Percentiles rank a stretch among this genome's conserved stretches.
These are phyloP conservation scores for Actias luna DNA, from an alignment of 2,888 invertebrate genomes.

Conservation along the genomic window DNA sequence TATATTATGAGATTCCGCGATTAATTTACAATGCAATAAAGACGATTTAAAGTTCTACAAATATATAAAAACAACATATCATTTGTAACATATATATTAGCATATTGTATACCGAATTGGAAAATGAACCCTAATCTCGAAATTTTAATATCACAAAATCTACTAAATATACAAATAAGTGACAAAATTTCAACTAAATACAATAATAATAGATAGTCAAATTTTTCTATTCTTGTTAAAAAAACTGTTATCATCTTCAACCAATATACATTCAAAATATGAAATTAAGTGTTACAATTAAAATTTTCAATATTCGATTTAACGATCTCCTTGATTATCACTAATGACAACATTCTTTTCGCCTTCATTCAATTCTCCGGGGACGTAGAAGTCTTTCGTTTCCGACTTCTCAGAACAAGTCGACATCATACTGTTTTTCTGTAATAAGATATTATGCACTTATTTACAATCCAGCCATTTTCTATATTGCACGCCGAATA, in stretches of 20 bases:
- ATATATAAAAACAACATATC: too few relatives aligned
- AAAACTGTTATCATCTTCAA: neutral
- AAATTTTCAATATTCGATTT: neutral
- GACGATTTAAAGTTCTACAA: too few relatives aligned
- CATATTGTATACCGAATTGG: too few relatives aligned
- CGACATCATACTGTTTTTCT: conserved; percentile 34
- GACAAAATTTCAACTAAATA: too few relatives aligned
- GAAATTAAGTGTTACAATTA: neutral
- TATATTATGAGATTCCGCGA: neutral
- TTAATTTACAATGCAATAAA: neutral
- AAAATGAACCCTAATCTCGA: too few relatives aligned
- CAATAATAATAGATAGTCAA: too few relatives aligned
- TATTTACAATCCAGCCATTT: neutral
- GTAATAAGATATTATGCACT: conserved; percentile 18
- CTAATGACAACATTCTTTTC: neutral
- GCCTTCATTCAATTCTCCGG: conserved; percentile 31
- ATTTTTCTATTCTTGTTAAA: neutral
- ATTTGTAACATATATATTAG: too few relatives aligned
- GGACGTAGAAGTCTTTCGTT: conserved; percentile 55
- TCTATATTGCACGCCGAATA: too few relatives aligned
- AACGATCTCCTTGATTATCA: neutral
- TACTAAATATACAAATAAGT: neutral
- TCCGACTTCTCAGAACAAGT: conserved; percentile 24
- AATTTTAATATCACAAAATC: too few relatives aligned
- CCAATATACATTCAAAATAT: neutral